Evolutionary conservation across 2,113 vertebrate genomes (phyloP), one percentile per base, ranked within the genome.

Genomic region (Pitta sordida): DNA sequence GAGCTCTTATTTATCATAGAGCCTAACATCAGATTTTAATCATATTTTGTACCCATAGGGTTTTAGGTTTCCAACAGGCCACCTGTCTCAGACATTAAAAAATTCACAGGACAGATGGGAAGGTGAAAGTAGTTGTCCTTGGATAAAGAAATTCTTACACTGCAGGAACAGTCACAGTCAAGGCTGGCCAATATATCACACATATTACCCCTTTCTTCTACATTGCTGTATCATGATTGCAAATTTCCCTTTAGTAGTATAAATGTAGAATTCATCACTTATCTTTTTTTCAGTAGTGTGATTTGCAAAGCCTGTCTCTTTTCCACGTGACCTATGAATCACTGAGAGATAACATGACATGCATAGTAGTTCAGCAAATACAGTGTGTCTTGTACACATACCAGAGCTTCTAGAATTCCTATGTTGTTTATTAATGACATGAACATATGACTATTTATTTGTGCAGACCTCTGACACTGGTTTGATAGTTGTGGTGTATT

Each of bases 31-130:
- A 98, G 96, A 98, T 98, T 98, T 98, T 99, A 98, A 99, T 99
- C 98, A 98, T 97, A 98, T 98, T 97, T 98, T 96, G 97, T 98
- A 98, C 98, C 98, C 98, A 94, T 94, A 97, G 98, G 98, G 97
- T 98, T 98, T 98, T 98, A 97, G 97, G 96, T 98, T 98, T 98
- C 97, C 97, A 97, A 97, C 97, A 97, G 96, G 97, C 98, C 98
- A 98, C 98, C 98, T 99, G 98, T 98, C 98, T 98, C 96, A 97
- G 97, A 97, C 98, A 98, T 98, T 98, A 98, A 97, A 97, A 98
- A 98, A 98, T 98, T 98, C 98, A 97, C 97, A 98, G 98, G 98
- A 98, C 98, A 98, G 98, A 98, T 98, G 98, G 98, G 97, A 98
- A 98, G 98, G 98, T 98, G 98, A 98, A 98, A 97, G 96, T 96